Conservation (phyloP, 1,140 invertebrate species). For the Caenorhabditis latens region DNA sequence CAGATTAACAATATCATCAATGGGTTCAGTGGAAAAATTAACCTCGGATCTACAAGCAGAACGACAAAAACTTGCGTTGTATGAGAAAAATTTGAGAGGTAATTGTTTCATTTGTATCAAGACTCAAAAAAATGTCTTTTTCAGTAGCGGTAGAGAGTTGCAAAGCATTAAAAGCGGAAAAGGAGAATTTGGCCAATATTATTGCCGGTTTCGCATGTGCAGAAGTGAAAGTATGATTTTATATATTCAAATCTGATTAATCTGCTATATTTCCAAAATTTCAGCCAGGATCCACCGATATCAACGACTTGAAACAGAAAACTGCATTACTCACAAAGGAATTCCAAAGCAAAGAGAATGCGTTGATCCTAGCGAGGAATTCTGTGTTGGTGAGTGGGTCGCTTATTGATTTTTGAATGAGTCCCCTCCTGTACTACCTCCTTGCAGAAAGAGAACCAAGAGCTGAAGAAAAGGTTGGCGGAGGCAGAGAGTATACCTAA, state of each 20-base stretch:
- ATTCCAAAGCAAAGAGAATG: conserved; percentile 36
- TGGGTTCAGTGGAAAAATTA: conserved; percentile 10
- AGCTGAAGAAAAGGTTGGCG: conserved; percentile 18
- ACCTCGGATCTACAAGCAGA: conserved; percentile 44
- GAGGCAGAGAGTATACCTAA: conserved; percentile 21
- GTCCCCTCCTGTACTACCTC: neutral
- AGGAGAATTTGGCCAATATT: conserved; percentile 21
- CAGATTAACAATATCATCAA: neutral
- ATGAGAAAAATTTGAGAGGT: conserved; percentile 28
- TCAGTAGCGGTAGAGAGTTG: conserved; percentile 17
- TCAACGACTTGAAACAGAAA: conserved; percentile 16
- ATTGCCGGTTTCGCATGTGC: conserved; percentile 27
- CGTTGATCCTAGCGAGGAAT: conserved; percentile 28
- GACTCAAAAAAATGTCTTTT: neutral
- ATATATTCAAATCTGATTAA: neutral
- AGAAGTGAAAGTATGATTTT: conserved; percentile 41
- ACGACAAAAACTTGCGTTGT: conserved; percentile 38
- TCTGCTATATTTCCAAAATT: neutral
- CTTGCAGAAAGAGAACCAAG: conserved; percentile 42
- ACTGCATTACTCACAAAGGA: conserved; percentile 16
- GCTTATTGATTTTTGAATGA: neutral
- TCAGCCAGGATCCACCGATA: conserved; percentile 25
- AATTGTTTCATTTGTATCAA: neutral
- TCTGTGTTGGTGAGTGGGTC: neutral
- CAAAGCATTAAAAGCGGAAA: conserved; percentile 29